These are phyloP conservation scores for Zaprionus camerounensis DNA, from an alignment of 1,140 invertebrate species.

Conservation along the genomic window DNA sequence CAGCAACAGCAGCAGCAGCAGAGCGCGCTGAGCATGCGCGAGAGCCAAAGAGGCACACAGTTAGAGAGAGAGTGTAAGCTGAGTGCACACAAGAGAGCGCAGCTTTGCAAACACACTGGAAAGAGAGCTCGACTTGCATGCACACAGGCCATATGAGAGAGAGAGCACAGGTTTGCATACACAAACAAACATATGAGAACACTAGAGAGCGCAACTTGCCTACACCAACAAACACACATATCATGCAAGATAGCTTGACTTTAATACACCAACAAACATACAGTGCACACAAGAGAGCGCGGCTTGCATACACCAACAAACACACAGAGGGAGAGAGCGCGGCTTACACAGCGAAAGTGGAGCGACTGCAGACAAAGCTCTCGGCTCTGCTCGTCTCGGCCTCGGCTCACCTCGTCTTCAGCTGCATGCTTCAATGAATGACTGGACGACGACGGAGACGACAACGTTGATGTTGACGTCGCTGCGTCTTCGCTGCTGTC, in stretches of 20 bases:
- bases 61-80: no score
- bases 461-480: conserved; percentile 11
- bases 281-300: no score
- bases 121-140: conserved; percentile 5
- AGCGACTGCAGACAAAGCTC: conserved; percentile 32
- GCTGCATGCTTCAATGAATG: conserved; percentile 52
- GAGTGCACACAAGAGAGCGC: conserved; percentile 17
- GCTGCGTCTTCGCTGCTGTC: background rate
- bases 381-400: no score
- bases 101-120: conserved; percentile 21
- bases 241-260: no score
- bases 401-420: no score
- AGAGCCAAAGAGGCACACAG: conserved; percentile 10
- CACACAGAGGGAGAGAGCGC: background rate
- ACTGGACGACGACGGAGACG: conserved; percentile 26
- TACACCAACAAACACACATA: no score
- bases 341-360: conserved; percentile 44
- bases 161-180: no score
- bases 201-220: no score
- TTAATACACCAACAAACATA: background rate
- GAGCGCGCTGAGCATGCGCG: conserved; percentile 50
- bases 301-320: background rate
- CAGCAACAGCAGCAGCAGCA: conserved; percentile 22
- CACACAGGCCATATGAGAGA: background rate
- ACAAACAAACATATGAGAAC: background rate